phyloP scores from a whole-genome alignment of 2,113 vertebrate species.

The Pluvianellus socialis region DNA sequence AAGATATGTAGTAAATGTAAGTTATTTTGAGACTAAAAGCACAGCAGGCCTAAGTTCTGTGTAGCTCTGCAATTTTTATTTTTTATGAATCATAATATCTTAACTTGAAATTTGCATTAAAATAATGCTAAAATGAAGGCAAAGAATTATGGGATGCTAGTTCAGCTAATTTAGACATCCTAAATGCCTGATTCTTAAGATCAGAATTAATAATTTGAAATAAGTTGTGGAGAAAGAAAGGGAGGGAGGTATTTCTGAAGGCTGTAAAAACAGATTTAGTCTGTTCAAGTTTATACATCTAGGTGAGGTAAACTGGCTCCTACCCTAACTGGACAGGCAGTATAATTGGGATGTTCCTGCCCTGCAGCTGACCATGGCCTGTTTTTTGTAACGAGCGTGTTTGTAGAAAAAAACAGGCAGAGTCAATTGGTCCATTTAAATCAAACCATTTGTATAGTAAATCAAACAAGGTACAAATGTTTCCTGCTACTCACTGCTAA shows the following conservation, averaged over 20 bases:
- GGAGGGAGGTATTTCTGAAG: neutral
- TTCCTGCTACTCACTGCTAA: neutral
- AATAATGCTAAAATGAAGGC: neutral
- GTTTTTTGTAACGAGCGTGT: neutral
- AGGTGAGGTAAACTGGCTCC: neutral
- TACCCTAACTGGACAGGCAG: neutral
- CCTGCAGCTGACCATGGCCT: neutral
- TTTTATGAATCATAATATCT: conserved; percentile 53
- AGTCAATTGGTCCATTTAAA: neutral
- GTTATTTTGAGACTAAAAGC: conserved; percentile 64
- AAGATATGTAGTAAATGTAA: conserved; percentile 62
- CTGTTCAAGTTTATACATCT: neutral
- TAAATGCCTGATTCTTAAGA: neutral
- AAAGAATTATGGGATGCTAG: neutral
- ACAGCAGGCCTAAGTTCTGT: conserved; percentile 22
- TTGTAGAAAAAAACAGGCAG: neutral
- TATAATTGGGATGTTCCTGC: neutral
- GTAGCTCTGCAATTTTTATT: neutral
- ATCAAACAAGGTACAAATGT: neutral
- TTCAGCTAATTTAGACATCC: neutral
- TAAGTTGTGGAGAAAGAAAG: neutral
- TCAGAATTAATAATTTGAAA: neutral
- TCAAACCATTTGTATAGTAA: neutral
- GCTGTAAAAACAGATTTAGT: neutral
- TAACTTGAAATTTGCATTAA: conserved; percentile 4